A percentile compares a stretch with the other conserved stretches of the same genome.
Evolutionary conservation across 2,113 vertebrate genomes (phyloP).

Genomic region (Halichoeres trimaculatus): DNA sequence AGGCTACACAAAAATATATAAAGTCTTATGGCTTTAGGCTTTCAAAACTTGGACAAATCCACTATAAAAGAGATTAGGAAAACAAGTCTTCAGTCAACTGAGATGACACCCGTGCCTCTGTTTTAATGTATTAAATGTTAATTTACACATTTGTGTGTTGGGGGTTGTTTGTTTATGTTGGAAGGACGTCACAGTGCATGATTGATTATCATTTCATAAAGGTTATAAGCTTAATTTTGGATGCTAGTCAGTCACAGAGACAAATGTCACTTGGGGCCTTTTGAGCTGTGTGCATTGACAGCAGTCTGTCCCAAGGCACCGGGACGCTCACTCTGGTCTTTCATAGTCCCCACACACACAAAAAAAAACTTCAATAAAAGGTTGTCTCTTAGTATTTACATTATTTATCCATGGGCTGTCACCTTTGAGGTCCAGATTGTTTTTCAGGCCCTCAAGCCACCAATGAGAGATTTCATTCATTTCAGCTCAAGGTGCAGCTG

Average conservation of each 20-base stretch:
- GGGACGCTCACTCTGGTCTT: constrained; percentile 41
- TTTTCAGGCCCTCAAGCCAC: constrained; percentile 71
- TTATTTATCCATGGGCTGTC: constrained; percentile 79
- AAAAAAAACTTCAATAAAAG: constrained; percentile 75
- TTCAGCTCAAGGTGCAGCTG: constrained; percentile 66
- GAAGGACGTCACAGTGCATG: constrained; percentile 30
- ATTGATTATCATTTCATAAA: constrained; percentile 69
- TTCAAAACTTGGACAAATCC: not conserved
- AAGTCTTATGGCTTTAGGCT: not conserved
- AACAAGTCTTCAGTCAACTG: not conserved
- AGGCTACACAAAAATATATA: not conserved
- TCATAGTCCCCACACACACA: constrained; percentile 66
- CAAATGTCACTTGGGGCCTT: constrained; percentile 60
- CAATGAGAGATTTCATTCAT: constrained; percentile 72
- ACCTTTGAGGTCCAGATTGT: constrained; percentile 78
- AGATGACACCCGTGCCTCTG: not conserved
- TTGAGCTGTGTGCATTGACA: constrained; percentile 53
- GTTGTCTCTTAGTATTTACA: constrained; percentile 77
- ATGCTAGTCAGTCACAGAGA: constrained; percentile 57
- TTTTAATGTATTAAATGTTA: constrained; percentile 17
- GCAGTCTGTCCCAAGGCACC: constrained; percentile 48
- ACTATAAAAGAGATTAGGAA: constrained; percentile 5
- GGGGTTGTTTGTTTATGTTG: constrained; percentile 18
- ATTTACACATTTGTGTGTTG: constrained; percentile 15
- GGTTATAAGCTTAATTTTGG: constrained; percentile 66